Evolutionary conservation across 2,113 vertebrate genomes (phyloP).

Genomic region (Myiagra hebetior): DNA sequence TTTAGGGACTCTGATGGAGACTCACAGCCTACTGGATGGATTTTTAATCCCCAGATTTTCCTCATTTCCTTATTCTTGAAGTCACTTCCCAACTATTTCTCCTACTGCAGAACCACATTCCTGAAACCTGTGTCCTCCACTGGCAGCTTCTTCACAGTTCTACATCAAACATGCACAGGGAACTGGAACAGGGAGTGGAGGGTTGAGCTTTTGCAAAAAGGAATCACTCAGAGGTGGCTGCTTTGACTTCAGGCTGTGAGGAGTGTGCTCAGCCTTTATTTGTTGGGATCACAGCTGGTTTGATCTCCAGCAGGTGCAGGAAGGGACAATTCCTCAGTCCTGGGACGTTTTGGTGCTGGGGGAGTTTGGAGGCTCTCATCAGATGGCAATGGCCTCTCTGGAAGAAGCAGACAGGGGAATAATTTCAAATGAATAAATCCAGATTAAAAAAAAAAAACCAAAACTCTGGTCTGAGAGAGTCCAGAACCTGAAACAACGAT

Average conservation of each 20-base stretch:
- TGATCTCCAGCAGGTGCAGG: neutral
- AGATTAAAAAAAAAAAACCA: neutral
- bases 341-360: constrained; percentile 82
- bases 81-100: neutral
- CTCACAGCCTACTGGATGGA: neutral
- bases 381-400: constrained; percentile 78
- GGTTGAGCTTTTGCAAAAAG: neutral
- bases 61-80: neutral
- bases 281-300: neutral
- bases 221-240: neutral
- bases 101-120: neutral
- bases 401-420: neutral
- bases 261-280: neutral
- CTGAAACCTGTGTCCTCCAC: neutral
- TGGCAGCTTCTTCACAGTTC: neutral
- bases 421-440: neutral
- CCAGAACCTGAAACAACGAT: neutral
- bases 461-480: neutral
- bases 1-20: neutral
- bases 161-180: neutral
- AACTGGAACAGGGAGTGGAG: neutral
- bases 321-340: constrained; percentile 58
- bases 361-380: constrained; percentile 76
- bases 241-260: neutral
- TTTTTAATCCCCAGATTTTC: neutral